These are phyloP conservation scores for Zoanthus solanderi DNA, from an alignment of 92 coral and sea anemone genomes.

Conservation along the genomic window DNA sequence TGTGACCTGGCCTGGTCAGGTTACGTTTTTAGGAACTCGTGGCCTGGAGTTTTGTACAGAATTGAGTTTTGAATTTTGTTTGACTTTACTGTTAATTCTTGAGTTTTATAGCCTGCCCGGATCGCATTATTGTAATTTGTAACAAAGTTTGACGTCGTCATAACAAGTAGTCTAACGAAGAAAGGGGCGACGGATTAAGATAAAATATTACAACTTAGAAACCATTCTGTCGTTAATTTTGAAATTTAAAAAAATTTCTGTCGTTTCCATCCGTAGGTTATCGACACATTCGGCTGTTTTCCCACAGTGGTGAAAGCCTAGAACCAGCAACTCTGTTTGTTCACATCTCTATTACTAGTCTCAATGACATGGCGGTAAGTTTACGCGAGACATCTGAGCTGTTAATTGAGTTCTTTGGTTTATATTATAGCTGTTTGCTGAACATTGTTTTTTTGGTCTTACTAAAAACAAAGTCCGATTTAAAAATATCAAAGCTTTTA, in stretches of 20 bases:
- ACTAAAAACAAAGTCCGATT: too few relatives aligned
- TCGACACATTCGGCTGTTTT: constrained; percentile 90
- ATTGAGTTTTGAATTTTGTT: too few relatives aligned
- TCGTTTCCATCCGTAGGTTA: constrained; percentile 65
- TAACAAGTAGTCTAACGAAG: too few relatives aligned
- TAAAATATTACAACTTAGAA: not conserved
- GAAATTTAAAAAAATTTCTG: not conserved
- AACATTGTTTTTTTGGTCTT: not conserved
- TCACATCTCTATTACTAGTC: constrained; percentile 85
- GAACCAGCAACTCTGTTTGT: constrained; percentile 93
- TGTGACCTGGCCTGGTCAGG: too few relatives aligned
- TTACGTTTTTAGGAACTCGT: too few relatives aligned
- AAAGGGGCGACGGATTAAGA: too few relatives aligned
- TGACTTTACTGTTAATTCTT: too few relatives aligned
- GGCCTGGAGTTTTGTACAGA: too few relatives aligned
- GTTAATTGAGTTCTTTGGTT: not conserved
- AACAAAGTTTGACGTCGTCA: too few relatives aligned
- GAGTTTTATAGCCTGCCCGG: too few relatives aligned
- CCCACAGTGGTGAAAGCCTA: constrained; percentile 80
- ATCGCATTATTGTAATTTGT: too few relatives aligned
- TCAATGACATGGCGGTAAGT: constrained; percentile 87
- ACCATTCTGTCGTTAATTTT: not conserved
- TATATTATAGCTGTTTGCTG: not conserved
- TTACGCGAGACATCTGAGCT: not conserved
- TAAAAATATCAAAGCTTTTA: too few relatives aligned